Conservation (phyloP, 2,888 invertebrate species). For the Cephus spinipes region DNA sequence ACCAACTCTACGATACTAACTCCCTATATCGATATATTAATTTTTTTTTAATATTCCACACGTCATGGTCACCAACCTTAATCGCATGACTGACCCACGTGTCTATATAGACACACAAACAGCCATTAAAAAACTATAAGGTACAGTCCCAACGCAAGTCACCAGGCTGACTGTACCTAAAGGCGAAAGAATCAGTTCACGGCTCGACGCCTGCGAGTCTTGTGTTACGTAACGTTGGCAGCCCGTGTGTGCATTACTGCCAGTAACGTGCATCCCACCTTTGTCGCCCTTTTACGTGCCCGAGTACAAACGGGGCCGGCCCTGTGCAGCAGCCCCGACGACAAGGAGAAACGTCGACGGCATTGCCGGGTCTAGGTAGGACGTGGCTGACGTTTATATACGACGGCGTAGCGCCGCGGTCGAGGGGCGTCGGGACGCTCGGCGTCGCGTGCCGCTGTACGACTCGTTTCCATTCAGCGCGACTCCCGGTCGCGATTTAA, state of each 20-base stretch:
- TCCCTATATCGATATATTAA: not conserved
- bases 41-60: not conserved
- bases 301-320: not conserved
- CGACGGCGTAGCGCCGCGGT: not conserved
- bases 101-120: not conserved
- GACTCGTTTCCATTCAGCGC: conserved; percentile 39
- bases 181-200: conserved; percentile 54
- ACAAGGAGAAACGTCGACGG: conserved; percentile 17
- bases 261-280: conserved; percentile 48
- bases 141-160: not conserved
- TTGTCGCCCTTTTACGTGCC: conserved; percentile 32
- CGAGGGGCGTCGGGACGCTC: not conserved
- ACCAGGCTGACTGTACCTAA: conserved; percentile 18
- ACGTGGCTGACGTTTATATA: conserved; percentile 12
- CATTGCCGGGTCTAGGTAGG: conserved; percentile 21
- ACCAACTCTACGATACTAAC: not conserved
- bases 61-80: not conserved
- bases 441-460: conserved; percentile 13
- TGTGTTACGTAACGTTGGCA: conserved; percentile 54
- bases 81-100: too few species aligned
- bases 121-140: not conserved
- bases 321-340: not conserved
- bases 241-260: conserved; percentile 49
- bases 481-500: conserved; percentile 34
- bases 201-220: conserved; percentile 50